Evolutionary conservation across 30 jellyfish, hydroid and myxozoan genomes (phyloP).

Genomic region (Morbakka virulenta): DNA sequence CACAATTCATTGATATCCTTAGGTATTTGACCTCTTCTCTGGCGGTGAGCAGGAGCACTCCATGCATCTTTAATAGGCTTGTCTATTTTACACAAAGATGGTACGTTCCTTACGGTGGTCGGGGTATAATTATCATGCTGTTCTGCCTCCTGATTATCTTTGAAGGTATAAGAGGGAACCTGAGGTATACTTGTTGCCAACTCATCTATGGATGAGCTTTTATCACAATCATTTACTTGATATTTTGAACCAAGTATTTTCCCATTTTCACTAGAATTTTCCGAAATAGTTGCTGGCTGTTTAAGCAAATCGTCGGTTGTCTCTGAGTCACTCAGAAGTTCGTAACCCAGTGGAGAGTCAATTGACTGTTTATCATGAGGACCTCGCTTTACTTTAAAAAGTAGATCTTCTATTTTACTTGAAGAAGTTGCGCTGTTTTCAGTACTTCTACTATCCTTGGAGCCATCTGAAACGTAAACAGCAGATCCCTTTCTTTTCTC

Average conservation of each 20-base stretch:
- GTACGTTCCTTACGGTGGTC: neutral
- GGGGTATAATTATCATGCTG: neutral
- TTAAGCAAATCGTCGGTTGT: neutral
- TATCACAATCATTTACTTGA: neutral
- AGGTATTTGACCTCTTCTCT: neutral
- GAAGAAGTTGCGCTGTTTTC: slow-evolving; percentile 10
- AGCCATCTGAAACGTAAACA: slow-evolving; percentile 73
- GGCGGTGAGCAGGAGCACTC: neutral
- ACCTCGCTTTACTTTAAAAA: neutral
- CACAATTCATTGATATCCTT: slow-evolving; percentile 49
- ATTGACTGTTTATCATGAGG: neutral
- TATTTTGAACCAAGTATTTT: neutral
- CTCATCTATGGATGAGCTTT: too few relatives aligned
- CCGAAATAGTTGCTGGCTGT: neutral
- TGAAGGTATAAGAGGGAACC: neutral
- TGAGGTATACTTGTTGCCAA: too few relatives aligned
- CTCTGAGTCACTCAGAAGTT: neutral
- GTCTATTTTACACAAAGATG: neutral
- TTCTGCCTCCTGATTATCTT: neutral
- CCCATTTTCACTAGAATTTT: neutral
- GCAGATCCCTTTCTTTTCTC: slow-evolving; percentile 24
- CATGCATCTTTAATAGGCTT: neutral
- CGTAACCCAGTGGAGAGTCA: neutral
- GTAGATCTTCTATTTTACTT: neutral
- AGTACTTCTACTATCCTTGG: slow-evolving; percentile 62